Evolutionary conservation across 2,888 invertebrate species (phyloP).

Genomic region (Drosophila pseudotalamancana): DNA sequence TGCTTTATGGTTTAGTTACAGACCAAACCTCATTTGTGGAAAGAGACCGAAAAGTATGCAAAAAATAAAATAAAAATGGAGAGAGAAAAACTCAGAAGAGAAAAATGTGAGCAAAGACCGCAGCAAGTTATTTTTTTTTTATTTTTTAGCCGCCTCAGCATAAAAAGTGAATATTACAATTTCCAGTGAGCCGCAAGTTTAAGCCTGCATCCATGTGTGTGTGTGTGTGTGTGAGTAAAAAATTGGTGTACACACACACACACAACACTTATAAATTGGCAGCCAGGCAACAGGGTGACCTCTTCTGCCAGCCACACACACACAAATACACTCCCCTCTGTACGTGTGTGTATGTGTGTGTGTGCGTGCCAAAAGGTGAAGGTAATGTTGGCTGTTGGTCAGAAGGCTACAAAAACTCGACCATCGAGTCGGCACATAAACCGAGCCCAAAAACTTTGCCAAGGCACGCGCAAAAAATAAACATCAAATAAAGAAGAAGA

Average conservation of each 20-base stretch:
- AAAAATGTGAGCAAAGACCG: conserved; percentile 46
- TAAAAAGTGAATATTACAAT: conserved; percentile 76
- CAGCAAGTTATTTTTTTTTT: conserved; percentile 62
- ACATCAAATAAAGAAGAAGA: conserved; percentile 29
- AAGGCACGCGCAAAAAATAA: conserved; percentile 53
- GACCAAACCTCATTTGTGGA: conserved; percentile 31
- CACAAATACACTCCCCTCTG: conserved; percentile 11
- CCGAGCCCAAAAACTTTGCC: conserved; percentile 68
- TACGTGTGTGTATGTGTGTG: conserved; percentile 12
- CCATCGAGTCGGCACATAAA: conserved; percentile 61
- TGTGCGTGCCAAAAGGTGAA: conserved; percentile 64
- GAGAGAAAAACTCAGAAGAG: conserved; percentile 21
- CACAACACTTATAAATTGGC: conserved; percentile 73
- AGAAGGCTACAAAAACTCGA: conserved; percentile 66
- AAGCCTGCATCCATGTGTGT: conserved; percentile 36
- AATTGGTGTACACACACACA: conserved; percentile 35
- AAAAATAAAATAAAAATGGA: conserved; percentile 11
- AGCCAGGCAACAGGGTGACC: conserved; percentile 64
- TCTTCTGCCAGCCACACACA: conserved; percentile 57
- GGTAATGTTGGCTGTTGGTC: conserved; percentile 66
- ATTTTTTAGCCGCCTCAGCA: conserved; percentile 65
- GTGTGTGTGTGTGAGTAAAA: conserved; percentile 28
- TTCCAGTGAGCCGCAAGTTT: conserved; percentile 63
- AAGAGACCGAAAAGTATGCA: conserved; percentile 45
- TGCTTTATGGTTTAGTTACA: conserved; percentile 3